Percentiles rank a stretch among this genome's conserved stretches.
These are phyloP conservation scores for Meteorus colon DNA, from an alignment of 2,888 invertebrate genomes.

Conservation along the genomic window DNA sequence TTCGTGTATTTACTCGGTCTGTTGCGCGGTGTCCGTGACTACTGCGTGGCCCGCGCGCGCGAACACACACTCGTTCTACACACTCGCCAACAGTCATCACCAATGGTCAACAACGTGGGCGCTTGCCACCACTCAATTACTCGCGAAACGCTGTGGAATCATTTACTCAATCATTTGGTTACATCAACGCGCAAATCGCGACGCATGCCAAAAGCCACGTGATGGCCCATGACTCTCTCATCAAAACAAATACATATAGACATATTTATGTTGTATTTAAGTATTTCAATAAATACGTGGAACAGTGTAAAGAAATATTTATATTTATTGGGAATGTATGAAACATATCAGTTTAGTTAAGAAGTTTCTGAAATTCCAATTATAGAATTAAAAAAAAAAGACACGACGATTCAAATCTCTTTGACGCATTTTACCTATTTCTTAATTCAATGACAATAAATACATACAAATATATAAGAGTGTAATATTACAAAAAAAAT, in stretches of 20 bases:
- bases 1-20: neutral
- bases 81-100: constrained; percentile 55
- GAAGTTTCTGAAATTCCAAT: too few species aligned
- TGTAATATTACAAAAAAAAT: neutral
- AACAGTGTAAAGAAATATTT: too few species aligned
- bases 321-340: too few species aligned
- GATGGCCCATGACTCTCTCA: constrained; percentile 31
- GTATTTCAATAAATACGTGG: too few species aligned
- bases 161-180: constrained; percentile 74
- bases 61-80: constrained; percentile 38
- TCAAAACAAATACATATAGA: constrained; percentile 16
- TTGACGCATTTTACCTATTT: too few species aligned
- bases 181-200: constrained; percentile 67
- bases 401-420: too few species aligned
- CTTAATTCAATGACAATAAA: too few species aligned
- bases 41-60: constrained; percentile 48
- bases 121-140: constrained; percentile 71
- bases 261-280: too few species aligned
- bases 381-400: too few species aligned
- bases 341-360: too few species aligned
- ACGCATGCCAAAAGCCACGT: constrained; percentile 50
- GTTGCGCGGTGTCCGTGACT: constrained; percentile 36
- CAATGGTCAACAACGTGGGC: constrained; percentile 52
- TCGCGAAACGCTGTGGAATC: constrained; percentile 73
- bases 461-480: constrained; percentile 8